These are phyloP conservation scores for Macropus fuliginosus DNA, from an alignment of 2,797 vertebrate genomes.

Conservation along the genomic window DNA sequence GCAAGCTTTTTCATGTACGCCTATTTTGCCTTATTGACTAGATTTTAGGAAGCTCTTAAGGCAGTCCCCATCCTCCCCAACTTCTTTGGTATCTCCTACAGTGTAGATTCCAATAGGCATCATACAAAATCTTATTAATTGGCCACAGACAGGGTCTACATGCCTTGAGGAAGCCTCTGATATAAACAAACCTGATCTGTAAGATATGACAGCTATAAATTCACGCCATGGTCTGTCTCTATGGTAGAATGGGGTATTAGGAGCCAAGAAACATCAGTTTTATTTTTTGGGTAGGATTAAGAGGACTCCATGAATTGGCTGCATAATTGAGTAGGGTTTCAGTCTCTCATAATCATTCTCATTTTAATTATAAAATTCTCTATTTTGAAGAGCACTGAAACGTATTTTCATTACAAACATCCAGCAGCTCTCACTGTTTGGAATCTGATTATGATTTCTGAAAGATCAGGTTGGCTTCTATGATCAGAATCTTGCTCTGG, in stretches of 20 bases:
- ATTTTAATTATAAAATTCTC: background rate
- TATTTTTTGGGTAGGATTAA: background rate
- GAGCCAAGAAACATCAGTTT: background rate
- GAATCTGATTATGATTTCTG: background rate
- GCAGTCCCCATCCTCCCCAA: background rate
- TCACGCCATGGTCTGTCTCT: background rate
- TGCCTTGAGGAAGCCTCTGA: slow-evolving; percentile 2
- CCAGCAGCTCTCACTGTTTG: background rate
- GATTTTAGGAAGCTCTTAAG: background rate
- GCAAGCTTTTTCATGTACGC: background rate
- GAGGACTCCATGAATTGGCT: background rate
- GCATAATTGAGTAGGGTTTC: background rate
- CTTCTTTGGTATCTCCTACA: background rate
- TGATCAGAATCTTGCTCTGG: background rate
- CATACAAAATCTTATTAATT: background rate
- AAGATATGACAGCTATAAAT: background rate
- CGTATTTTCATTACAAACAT: slow-evolving; percentile 11
- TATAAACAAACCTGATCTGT: background rate
- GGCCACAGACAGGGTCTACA: background rate
- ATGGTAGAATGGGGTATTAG: background rate
- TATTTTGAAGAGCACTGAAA: slow-evolving; percentile 15
- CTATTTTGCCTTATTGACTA: background rate
- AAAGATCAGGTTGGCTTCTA: background rate
- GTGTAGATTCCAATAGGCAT: background rate
- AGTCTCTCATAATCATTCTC: background rate